Conservation (phyloP, 2,888 invertebrate genomes). For the Copidosoma aretas region DNA sequence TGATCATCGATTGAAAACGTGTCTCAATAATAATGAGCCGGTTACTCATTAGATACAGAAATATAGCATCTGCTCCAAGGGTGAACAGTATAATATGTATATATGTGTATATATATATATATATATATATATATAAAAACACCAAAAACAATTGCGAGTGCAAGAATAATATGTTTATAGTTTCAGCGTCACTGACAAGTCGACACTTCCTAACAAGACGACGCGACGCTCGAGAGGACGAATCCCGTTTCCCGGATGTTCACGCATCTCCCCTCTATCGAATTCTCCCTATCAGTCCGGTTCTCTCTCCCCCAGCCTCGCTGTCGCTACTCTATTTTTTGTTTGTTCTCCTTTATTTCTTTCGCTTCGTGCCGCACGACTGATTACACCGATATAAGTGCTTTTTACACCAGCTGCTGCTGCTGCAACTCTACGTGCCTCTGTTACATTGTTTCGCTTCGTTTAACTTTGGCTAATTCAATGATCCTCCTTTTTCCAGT, state of each 20-base stretch:
- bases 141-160: not conserved
- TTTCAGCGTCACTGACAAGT: conserved; percentile 19
- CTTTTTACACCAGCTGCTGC: too few species aligned
- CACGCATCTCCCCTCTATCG: conserved; percentile 19
- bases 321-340: not conserved
- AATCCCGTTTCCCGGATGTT: conserved; percentile 39
- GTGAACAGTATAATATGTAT: too few species aligned
- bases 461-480: too few species aligned
- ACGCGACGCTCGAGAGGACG: conserved; percentile 5
- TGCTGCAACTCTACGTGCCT: too few species aligned
- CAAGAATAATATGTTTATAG: not conserved
- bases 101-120: too few species aligned
- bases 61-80: too few species aligned
- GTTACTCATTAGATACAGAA: too few species aligned
- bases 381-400: too few species aligned
- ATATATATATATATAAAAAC: not conserved
- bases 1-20: too few species aligned
- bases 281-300: conserved; percentile 6
- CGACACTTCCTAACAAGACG: conserved; percentile 31
- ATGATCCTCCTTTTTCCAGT: too few species aligned
- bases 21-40: too few species aligned
- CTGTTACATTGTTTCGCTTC: too few species aligned
- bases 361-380: not conserved
- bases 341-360: not conserved
- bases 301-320: not conserved